Base-by-base conservation (phyloP, 2,888 invertebrate genomes). In the Synanthedon tipuliformis region DNA sequence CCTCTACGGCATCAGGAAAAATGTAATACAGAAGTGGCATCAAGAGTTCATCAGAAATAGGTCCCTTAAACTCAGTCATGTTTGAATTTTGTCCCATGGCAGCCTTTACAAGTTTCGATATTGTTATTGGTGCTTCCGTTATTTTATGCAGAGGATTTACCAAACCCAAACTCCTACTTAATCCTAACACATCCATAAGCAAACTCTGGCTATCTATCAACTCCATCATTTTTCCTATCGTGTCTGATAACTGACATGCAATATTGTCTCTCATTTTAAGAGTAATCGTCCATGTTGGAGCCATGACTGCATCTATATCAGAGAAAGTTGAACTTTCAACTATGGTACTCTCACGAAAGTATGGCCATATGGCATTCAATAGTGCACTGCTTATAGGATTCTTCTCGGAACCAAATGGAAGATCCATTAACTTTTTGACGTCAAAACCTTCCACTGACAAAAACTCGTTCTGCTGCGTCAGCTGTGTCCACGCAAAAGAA, bases 261-360 rank as follows among this genome's bases (percentile, higher is more conserved):
- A 93, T 91, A 53, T 92, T 89, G 13, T 92, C 90, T 18, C 90
- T 89, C 78, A 92, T 90, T 71, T 90, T 89, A 8, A 92, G 85
- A 58, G 90, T 90, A 12, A 92, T 83, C 1, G 91, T 91, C 97
- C 97, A 97, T 54, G 91, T 89, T 0, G 94, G 94, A 67, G 97
- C 90, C 89, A 85, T 83, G 41, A 84, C 66, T 51, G 98, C 96
- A 72, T 97, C 93, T 65, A 98, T 92, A 75, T 97, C 96, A 16
- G 95, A 93, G 76, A 94, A 95, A 58, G 91, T 91, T 61, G 95
- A 94, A 57, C 94, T 95, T 72, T 99, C 98, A 1, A 96, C 92
- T 27, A 96, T 92, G 55, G 94, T 90, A 73, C 94, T 93, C 75
- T 97, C 97, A 2, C 93, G 90, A 59, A 97, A 88, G 69, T 92